These are phyloP conservation scores for Spisula subtruncata DNA, from an alignment of 2,888 invertebrate species.

Conservation along the genomic window DNA sequence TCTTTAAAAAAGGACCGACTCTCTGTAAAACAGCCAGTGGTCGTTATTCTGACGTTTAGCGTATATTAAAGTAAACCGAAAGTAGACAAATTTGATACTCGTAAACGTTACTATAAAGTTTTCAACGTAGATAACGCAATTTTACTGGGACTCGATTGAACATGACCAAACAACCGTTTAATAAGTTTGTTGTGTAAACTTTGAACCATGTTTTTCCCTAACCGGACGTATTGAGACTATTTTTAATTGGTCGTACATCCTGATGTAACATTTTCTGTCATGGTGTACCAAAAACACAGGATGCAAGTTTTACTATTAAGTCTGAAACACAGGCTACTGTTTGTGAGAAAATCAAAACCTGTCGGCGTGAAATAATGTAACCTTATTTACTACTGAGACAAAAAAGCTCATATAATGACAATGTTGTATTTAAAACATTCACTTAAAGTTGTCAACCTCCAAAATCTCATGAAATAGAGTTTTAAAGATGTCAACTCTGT, in stretches of 20 bases:
- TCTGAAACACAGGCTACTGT: background rate
- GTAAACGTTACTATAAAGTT: background rate
- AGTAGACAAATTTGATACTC: background rate
- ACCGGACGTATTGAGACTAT: background rate
- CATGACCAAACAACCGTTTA: background rate
- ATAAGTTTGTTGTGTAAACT: background rate
- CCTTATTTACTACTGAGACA: background rate
- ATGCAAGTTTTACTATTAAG: background rate
- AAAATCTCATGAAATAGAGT: background rate
- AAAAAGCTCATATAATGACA: slow-evolving; percentile 16
- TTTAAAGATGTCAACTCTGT: slow-evolving; percentile 13
- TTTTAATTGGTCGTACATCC: background rate
- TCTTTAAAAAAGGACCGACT: too few relatives aligned
- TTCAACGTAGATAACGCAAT: background rate
- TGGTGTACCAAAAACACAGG: background rate
- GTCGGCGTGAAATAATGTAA: slow-evolving; percentile 3
- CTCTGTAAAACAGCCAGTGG: too few relatives aligned
- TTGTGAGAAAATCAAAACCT: slow-evolving; percentile 15
- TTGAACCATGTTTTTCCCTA: background rate
- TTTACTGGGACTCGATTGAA: background rate
- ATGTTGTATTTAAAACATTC: background rate
- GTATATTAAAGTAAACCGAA: background rate
- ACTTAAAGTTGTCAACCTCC: background rate
- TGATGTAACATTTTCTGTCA: background rate
- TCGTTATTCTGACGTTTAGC: background rate